Conservation (phyloP, 92 coral and sea anemone species). For the Metridium senile region DNA sequence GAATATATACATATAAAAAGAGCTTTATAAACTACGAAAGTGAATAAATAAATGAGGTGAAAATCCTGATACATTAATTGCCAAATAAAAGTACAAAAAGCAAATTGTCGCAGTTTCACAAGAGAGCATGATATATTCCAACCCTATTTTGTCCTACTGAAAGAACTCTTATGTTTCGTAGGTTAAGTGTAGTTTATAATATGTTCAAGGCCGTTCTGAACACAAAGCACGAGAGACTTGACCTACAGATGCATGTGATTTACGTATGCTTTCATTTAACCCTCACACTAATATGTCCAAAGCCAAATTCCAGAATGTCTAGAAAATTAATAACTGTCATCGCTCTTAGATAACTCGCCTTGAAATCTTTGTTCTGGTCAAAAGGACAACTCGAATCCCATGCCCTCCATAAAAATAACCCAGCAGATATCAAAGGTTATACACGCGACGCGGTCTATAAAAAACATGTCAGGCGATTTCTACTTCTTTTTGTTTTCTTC, state of each 20-base stretch:
- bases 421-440: conserved; percentile 2
- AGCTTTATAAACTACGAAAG: too few species aligned
- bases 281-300: conserved; percentile 6
- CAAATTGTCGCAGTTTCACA: too few species aligned
- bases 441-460: background rate
- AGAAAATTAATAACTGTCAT: conserved; percentile 39
- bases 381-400: conserved; percentile 14
- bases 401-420: background rate
- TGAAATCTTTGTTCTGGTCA: conserved; percentile 10
- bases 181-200: background rate
- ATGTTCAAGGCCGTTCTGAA: background rate
- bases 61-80: too few species aligned
- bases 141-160: background rate
- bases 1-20: too few species aligned
- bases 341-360: conserved; percentile 17
- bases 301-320: conserved; percentile 30
- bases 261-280: conserved; percentile 23
- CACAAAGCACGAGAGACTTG: conserved; percentile 2
- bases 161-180: background rate
- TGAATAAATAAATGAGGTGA: too few species aligned
- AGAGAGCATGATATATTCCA: too few species aligned
- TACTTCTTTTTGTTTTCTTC: background rate
- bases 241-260: background rate
- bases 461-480: background rate
- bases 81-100: too few species aligned